A percentile compares a stretch with the other conserved stretches of the same genome.
Evolutionary conservation across 1,140 invertebrate genomes (phyloP).

Genomic region (Lysiphlebus fabarum): DNA sequence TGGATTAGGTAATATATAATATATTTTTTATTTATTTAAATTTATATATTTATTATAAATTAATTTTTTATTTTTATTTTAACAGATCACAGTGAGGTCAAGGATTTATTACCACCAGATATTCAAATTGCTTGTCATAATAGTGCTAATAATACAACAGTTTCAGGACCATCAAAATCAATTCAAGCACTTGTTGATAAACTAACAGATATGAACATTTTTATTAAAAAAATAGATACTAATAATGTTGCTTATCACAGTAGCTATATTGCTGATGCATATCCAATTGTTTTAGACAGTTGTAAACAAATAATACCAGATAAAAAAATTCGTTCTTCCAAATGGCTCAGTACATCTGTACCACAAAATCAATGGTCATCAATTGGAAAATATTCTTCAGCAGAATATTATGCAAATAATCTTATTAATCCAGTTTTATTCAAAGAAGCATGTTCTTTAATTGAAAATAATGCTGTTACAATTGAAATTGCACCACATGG

Average conservation of each 20-base stretch:
- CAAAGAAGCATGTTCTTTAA: constrained; percentile 72
- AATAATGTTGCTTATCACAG: constrained; percentile 73
- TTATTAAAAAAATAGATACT: constrained; percentile 69
- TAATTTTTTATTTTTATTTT: no score
- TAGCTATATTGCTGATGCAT: constrained; percentile 59
- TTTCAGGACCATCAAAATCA: constrained; percentile 64
- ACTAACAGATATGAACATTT: constrained; percentile 67
- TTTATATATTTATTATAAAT: no score
- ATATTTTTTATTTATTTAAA: no score
- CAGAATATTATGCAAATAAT: constrained; percentile 93
- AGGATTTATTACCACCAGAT: constrained; percentile 52
- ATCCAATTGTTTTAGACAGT: constrained; percentile 68
- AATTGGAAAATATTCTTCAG: constrained; percentile 68
- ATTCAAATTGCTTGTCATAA: constrained; percentile 73
- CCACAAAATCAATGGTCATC: constrained; percentile 73
- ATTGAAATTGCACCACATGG: constrained; percentile 85
- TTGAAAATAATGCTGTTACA: constrained; percentile 76
- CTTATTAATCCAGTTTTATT: constrained; percentile 80
- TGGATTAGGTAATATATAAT: constrained; percentile 61
- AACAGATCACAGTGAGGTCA: constrained; percentile 57
- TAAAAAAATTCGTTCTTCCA: constrained; percentile 67
- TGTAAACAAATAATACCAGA: constrained; percentile 68
- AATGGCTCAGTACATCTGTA: constrained; percentile 87
- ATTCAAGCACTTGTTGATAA: constrained; percentile 46
- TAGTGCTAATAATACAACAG: constrained; percentile 64